A percentile compares a stretch with the other conserved stretches of the same genome.
Evolutionary conservation across 2,888 invertebrate species (phyloP).

Genomic region (Troglohyphantes excavatus): DNA sequence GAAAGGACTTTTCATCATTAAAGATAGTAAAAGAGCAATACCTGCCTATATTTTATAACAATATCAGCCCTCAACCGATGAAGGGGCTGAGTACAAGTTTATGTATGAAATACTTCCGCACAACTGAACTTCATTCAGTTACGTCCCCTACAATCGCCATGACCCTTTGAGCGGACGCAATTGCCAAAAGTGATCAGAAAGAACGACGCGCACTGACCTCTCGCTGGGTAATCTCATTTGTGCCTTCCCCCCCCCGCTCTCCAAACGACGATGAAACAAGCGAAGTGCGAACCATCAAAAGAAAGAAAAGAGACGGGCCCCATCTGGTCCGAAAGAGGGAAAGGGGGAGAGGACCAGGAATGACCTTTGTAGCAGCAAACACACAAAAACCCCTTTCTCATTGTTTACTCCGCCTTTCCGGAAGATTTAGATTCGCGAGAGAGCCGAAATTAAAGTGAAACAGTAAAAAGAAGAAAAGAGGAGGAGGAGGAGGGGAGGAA

Average conservation of each 20-base stretch:
- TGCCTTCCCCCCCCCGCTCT: neutral
- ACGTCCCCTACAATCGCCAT: neutral
- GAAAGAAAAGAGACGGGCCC: conserved; percentile 5
- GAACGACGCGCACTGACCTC: neutral
- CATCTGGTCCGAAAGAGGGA: conserved; percentile 14
- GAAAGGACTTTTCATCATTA: neutral
- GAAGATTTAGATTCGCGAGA: conserved; percentile 15
- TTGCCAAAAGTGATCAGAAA: neutral
- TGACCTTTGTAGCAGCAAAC: conserved; percentile 16
- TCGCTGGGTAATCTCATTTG: conserved; percentile 12
- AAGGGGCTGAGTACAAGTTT: neutral
- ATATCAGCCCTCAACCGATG: too few species aligned
- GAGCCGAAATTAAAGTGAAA: conserved; percentile 31
- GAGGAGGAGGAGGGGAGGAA: neutral
- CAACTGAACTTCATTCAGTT: neutral
- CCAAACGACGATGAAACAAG: neutral
- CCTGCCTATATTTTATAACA: too few species aligned
- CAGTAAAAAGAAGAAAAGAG: conserved; percentile 35
- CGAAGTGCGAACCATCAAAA: conserved; percentile 4
- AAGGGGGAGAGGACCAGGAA: neutral
- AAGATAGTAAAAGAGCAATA: too few species aligned
- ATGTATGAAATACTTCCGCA: conserved; percentile 4
- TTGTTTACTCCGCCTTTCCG: neutral
- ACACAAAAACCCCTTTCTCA: conserved; percentile 4
- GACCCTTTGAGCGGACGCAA: neutral